Evolutionary conservation across 2,797 vertebrate species (phyloP), one percentile per base, ranked within the genome.

Genomic region (Hybognathus amarus): DNA sequence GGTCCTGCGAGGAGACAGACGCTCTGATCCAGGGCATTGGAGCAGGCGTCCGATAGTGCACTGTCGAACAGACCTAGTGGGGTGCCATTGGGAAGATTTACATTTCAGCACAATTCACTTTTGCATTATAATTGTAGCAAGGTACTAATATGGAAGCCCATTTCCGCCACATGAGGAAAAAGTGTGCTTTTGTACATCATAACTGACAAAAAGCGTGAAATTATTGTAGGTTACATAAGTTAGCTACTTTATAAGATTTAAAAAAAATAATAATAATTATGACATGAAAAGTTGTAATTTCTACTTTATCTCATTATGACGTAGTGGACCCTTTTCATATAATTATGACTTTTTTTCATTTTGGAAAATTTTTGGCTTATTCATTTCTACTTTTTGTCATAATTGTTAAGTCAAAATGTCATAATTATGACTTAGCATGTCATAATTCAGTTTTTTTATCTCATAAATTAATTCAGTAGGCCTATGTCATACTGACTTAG

Each of bases 1-100:
- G 90, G 90, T 93, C 91, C 92, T 84, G 91, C 80, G 83, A 83
- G 82, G 85, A 92, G 87, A 88, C 87, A 89, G 89, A 79, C 87
- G 70, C 77, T 73, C 59, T 83, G 86, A 87, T 86, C 81, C 74
- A 80, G 86, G 86, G 52, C 87, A 88, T 67, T 84, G 74, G 87
- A 82, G 86, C 85, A 87, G 83, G 83, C 80, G 87, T 67, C 83
- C 83, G 83, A 68, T 78, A 87, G 66, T 85, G 79, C 87, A 88
- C 88, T 83, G 47, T 84, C 54, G 24, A 38, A n/a, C 40, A 11
- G 20, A 83, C 59, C 42, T 67, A 67, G 80, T 75, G 80, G 70
- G 30, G 30, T 47, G 79, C 68, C 61, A 1, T 80, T 71, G 79
- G 68, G 68, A 47, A 33, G 68, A 61, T 63, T 73, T 47, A 15